A percentile compares a stretch with the other conserved stretches of the same genome.
Evolutionary conservation across 2,888 invertebrate genomes (phyloP).

Genomic region (Balanococcus diminutus): DNA sequence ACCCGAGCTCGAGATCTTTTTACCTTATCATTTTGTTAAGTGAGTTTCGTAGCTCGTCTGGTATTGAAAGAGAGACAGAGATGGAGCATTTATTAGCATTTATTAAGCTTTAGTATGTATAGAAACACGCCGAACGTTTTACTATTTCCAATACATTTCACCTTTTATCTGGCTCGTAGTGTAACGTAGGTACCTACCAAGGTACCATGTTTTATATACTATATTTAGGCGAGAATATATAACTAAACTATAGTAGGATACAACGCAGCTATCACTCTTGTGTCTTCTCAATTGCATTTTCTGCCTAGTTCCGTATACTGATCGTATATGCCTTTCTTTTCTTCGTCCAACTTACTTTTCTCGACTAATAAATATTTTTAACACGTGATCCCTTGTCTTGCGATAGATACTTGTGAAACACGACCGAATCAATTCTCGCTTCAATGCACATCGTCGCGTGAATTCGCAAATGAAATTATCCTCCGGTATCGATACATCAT

Average conservation of each 20-base stretch:
- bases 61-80: not conserved
- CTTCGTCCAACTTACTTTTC: not conserved
- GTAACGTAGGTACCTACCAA: not conserved
- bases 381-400: not conserved
- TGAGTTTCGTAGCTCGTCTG: not conserved
- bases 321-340: not conserved
- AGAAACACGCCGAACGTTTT: conserved; percentile 15
- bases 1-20: conserved; percentile 4
- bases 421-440: not conserved
- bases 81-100: conserved; percentile 13
- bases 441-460: not conserved
- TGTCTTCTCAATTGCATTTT: not conserved
- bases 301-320: not conserved
- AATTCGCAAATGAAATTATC: not conserved
- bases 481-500: not conserved
- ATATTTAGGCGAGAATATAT: not conserved
- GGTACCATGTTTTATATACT: not conserved
- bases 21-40: conserved; percentile 32
- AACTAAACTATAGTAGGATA: too few species aligned
- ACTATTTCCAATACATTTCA: conserved; percentile 35
- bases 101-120: not conserved
- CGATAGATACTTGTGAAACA: too few species aligned
- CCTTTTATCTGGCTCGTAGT: conserved; percentile 25
- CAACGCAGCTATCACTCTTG: conserved; percentile 19
- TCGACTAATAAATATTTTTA: conserved; percentile 16